Percentiles rank a stretch among this genome's conserved stretches.
Evolutionary conservation across 2,113 vertebrate species (phyloP).

Genomic region (Butastur rufipennis): DNA sequence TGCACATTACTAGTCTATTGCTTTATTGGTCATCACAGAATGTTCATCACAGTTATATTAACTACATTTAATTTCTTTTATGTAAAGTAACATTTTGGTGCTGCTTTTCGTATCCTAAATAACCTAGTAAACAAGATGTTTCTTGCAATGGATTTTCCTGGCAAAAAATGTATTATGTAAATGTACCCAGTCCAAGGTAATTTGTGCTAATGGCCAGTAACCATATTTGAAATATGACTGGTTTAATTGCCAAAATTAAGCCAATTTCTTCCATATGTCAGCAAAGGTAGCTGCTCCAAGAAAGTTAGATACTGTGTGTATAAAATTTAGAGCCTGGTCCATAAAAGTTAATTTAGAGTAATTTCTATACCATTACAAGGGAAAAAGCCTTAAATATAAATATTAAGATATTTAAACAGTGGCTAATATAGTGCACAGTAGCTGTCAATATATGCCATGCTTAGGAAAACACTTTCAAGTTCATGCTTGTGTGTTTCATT

Average conservation of each 20-base stretch:
- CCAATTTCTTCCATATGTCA: constrained; percentile 52
- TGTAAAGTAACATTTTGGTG: constrained; percentile 24
- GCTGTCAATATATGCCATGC: neutral
- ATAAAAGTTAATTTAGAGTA: constrained; percentile 55
- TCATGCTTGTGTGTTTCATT: neutral
- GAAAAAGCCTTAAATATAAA: neutral
- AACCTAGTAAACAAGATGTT: constrained; percentile 50
- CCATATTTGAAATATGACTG: constrained; percentile 58
- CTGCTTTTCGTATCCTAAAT: neutral
- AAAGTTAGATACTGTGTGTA: constrained; percentile 15
- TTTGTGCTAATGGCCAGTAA: constrained; percentile 44
- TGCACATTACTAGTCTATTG: neutral
- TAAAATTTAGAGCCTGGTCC: constrained; percentile 3
- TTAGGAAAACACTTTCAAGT: neutral
- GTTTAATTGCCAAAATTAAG: constrained; percentile 52
- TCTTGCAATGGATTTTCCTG: constrained; percentile 43
- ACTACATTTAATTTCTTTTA: constrained; percentile 40
- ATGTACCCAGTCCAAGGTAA: constrained; percentile 41
- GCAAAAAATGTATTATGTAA: constrained; percentile 48
- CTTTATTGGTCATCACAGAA: neutral
- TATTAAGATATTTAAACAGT: neutral
- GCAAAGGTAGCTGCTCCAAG: constrained; percentile 52
- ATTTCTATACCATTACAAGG: constrained; percentile 26
- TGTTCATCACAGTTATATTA: neutral
- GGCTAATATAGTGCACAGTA: neutral